Evolutionary conservation across 1,140 invertebrate species (phyloP), one percentile per base, ranked within the genome.

Genomic region (Drosophila sp.): DNA sequence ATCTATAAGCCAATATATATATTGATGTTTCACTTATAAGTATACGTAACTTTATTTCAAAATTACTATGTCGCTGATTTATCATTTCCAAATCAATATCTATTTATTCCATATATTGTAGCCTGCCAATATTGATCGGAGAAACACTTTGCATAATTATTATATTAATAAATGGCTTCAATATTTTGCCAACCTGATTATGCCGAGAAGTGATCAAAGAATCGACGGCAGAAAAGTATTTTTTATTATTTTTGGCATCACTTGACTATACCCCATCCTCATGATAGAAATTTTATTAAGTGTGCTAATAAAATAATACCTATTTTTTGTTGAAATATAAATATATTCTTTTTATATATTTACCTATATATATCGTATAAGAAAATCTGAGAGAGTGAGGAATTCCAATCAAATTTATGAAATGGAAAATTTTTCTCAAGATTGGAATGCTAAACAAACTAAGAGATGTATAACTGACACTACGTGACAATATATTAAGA

Each of bases 201-300:
- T 17, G 17, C 44, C 17, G 4, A 47, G 4, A 8, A 47, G 7
- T 47, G 44, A 47, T 47, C 57, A 57, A 67, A 64, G 47, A 63
- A 47, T 54, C 38, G 56, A 60, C 38, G 60, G 47, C 58, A 75
- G 50, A 74, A 57, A 50, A 25, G 10, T 61, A 47, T 40, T 57
- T 41, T 23, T 60, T 75, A 80, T 80, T 80, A 80, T 76, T 80
- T 80, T 80, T 80, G 78, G 78, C 78, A 27, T 6, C 38, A 61
- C 47, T 62, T 40, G 44, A 60, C 35, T 1, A 7, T 67, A 8
- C 57, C 30, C 71, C 60, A 67, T 60, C 54, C 40, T 1, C 25
- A 50, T 27, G 2, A 50, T 50, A 63, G 40, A 61, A 47, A 61
- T 75, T 76, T 76, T 76, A 76, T 76, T 41, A 54, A 35, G 38